phyloP scores from a whole-genome alignment of 2,888 invertebrate species.

The Mellilla xanthometata region DNA sequence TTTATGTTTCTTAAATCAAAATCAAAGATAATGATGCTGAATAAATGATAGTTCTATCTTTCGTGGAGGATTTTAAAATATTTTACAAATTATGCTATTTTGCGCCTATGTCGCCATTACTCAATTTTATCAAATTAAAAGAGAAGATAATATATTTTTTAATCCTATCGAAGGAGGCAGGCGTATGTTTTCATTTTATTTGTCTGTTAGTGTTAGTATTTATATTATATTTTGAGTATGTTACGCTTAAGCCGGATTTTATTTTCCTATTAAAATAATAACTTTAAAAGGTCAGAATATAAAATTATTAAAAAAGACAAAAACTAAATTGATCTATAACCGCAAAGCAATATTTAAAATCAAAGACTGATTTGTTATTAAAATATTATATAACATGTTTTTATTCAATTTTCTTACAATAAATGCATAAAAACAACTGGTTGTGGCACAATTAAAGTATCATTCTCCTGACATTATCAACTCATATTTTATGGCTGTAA shows the following conservation, averaged over 20 bases:
- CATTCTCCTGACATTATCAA: slow-evolving; percentile 2
- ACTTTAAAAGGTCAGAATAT: background rate
- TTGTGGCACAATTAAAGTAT: background rate
- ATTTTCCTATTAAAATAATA: background rate
- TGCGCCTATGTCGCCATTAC: no score
- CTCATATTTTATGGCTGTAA: slow-evolving; percentile 1
- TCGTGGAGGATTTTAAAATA: no score
- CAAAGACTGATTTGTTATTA: background rate
- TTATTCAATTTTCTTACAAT: slow-evolving; percentile 1
- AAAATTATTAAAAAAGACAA: background rate
- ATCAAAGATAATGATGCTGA: no score
- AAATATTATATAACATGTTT: background rate
- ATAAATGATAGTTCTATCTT: no score
- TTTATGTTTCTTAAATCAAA: no score
- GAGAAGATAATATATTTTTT: no score
- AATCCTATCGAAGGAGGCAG: no score
- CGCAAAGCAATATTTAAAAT: background rate
- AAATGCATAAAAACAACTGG: slow-evolving; percentile 2
- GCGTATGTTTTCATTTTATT: no score
- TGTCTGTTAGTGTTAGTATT: no score
- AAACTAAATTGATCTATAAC: background rate
- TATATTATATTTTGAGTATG: no score
- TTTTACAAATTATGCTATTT: no score
- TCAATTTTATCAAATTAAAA: no score
- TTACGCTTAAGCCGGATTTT: background rate